Percentiles rank a stretch among this genome's conserved stretches.
Evolutionary conservation across 2,113 vertebrate species (phyloP).

Genomic region (Psophia crepitans): DNA sequence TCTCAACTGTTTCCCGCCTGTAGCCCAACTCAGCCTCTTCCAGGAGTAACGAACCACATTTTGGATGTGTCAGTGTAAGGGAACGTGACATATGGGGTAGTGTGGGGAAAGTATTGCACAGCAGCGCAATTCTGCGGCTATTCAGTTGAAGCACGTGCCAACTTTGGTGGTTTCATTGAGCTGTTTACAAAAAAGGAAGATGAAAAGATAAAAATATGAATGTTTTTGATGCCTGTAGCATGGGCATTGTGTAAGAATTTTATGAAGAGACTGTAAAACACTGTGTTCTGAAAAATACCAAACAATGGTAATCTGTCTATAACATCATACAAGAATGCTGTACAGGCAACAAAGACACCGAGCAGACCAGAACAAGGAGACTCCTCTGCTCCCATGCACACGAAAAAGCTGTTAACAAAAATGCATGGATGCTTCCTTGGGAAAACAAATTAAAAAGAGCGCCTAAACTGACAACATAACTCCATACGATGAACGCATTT

Average conservation of each 20-base stretch:
- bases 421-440: neutral
- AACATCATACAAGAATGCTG: neutral
- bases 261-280: neutral
- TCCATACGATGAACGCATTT: neutral
- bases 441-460: neutral
- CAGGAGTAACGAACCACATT: neutral
- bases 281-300: neutral
- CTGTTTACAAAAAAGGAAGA: neutral
- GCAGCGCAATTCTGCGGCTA: neutral
- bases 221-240: neutral
- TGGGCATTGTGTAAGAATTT: neutral
- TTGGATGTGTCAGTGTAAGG: neutral
- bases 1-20: neutral
- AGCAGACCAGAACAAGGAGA: neutral
- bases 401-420: neutral
- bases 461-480: neutral
- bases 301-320: neutral
- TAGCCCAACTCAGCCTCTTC: neutral
- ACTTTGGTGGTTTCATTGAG: neutral
- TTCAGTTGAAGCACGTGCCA: neutral
- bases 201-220: neutral
- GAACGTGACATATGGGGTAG: accelerated
- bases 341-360: neutral
- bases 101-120: neutral
- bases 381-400: neutral